These are phyloP conservation scores for Polydrusus pterygomalis DNA, from an alignment of 2,888 invertebrate species.

Conservation along the genomic window DNA sequence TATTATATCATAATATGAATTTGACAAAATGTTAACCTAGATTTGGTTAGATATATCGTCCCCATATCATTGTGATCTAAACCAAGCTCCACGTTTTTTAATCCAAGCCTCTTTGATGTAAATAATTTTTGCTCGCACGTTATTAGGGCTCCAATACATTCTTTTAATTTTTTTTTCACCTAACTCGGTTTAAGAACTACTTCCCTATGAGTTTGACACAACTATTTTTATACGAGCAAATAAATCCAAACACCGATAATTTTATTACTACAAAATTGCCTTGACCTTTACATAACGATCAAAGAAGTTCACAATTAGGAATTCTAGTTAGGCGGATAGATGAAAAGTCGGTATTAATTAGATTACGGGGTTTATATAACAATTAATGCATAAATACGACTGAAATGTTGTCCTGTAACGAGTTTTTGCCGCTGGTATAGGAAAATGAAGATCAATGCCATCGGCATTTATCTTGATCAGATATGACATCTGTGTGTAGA, in stretches of 20 bases:
- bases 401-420: slow-evolving; percentile 46
- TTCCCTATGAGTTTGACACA: slow-evolving; percentile 26
- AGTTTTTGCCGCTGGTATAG: slow-evolving; percentile 47
- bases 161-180: too few relatives aligned
- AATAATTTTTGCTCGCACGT: too few relatives aligned
- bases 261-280: slow-evolving; percentile 33
- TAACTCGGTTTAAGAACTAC: background rate
- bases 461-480: slow-evolving; percentile 52
- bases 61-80: too few relatives aligned
- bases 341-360: slow-evolving; percentile 52
- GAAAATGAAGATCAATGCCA: slow-evolving; percentile 53
- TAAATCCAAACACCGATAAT: slow-evolving; percentile 44
- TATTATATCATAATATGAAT: too few relatives aligned
- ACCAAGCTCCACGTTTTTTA: too few relatives aligned
- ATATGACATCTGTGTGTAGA: slow-evolving; percentile 50
- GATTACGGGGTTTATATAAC: slow-evolving; percentile 52
- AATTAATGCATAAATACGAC: slow-evolving; percentile 54
- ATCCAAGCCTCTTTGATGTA: too few relatives aligned
- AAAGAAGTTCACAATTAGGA: slow-evolving; percentile 37
- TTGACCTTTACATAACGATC: slow-evolving; percentile 39
- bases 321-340: slow-evolving; percentile 43
- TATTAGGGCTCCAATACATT: too few relatives aligned
- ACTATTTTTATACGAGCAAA: slow-evolving; percentile 32
- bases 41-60: too few relatives aligned
- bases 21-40: too few relatives aligned